Evolutionary conservation across 35 echinoderm and acorn worm genomes (phyloP).

Genomic region (Apostichopus californicus): DNA sequence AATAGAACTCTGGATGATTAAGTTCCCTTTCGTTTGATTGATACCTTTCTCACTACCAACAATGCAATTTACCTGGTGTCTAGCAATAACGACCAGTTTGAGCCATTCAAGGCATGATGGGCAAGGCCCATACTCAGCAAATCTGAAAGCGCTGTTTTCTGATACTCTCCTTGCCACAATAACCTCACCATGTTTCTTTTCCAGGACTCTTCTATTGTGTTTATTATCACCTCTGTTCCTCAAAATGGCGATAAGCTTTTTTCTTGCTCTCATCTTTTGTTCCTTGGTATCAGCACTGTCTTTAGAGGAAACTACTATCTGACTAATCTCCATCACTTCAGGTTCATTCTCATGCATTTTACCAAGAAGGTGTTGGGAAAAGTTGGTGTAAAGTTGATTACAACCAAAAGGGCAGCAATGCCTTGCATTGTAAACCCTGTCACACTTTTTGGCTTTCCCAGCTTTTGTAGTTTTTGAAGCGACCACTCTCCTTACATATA

Average conservation of each 20-base stretch:
- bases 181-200: conserved; percentile 43
- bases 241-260: conserved; percentile 30
- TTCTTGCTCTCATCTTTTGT: conserved; percentile 37
- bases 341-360: conserved; percentile 21
- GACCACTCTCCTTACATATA: conserved; percentile 3
- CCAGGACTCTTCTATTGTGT: conserved; percentile 48
- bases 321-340: conserved; percentile 52
- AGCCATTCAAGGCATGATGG: conserved; percentile 54
- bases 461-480: not conserved
- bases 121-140: conserved; percentile 32
- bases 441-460: conserved; percentile 18
- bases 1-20: conserved; percentile 1
- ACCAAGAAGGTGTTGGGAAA: conserved; percentile 59
- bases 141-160: not conserved
- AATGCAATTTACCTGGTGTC: conserved; percentile 33
- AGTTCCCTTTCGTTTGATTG: not conserved
- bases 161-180: conserved; percentile 38
- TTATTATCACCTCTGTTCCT: conserved; percentile 60
- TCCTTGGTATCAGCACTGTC: not conserved
- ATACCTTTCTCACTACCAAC: not conserved
- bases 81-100: conserved; percentile 5
- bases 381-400: conserved; percentile 36
- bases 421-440: conserved; percentile 37
- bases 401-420: conserved; percentile 48
- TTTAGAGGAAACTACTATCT: not conserved